Percentiles rank a stretch among this genome's conserved stretches.
Evolutionary conservation across 2,113 vertebrate genomes (phyloP).

Genomic region (Arenaria interpres): DNA sequence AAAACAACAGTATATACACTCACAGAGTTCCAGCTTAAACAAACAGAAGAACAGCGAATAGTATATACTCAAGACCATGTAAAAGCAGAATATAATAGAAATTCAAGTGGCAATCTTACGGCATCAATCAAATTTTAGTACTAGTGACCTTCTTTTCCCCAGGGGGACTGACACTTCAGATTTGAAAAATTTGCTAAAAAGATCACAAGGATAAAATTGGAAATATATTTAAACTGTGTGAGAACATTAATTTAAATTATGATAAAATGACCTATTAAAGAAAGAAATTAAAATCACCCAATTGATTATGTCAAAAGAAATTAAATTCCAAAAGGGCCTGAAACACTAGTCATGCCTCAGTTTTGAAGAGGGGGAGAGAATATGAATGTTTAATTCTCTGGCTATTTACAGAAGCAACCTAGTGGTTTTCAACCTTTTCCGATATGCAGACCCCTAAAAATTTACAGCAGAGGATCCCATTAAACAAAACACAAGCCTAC

Average conservation of each 20-base stretch:
- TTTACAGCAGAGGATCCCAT: neutral
- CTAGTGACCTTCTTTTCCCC: neutral
- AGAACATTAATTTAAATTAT: neutral
- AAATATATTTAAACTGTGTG: neutral
- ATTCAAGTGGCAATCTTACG: neutral
- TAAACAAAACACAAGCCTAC: neutral
- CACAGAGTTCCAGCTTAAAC: neutral
- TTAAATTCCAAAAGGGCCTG: neutral
- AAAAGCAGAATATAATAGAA: neutral
- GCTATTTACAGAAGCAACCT: neutral
- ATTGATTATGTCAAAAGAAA: neutral
- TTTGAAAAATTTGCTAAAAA: neutral
- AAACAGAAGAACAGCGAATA: neutral
- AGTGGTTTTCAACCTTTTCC: neutral
- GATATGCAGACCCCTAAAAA: neutral
- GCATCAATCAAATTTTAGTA: neutral
- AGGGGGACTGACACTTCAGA: neutral
- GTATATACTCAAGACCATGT: neutral
- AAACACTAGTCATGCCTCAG: neutral
- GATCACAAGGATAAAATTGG: neutral
- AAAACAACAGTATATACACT: neutral
- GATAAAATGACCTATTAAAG: neutral
- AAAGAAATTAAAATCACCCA: neutral
- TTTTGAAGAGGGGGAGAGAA: neutral
- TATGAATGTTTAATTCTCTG: neutral